Evolutionary conservation across 2,797 vertebrate species (phyloP), one percentile per base, ranked within the genome.

Genomic region (Diplodus sargus): DNA sequence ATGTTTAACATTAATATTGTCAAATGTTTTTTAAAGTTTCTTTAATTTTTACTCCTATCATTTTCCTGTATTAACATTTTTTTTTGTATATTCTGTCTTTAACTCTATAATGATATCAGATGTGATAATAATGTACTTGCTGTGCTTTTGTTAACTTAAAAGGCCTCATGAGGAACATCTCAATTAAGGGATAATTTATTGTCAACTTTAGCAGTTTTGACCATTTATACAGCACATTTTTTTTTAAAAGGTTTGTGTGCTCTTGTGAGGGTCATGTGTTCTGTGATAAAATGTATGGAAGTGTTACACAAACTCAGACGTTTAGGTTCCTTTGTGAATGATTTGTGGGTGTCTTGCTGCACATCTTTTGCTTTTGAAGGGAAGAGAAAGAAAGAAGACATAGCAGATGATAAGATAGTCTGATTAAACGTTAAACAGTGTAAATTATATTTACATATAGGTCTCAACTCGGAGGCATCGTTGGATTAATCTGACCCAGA

Each of bases 31-130:
- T 47, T 16, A 15, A 25, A 25, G 3, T 14, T 45, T 45, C 15
- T 48, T 3, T 5, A 12, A 49, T 4, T 3, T 63, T 64, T 54
- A 60, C 17, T 53, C 17, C 49, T 9, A 15, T 17, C 43, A 4
- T 43, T 43, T 66, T 77, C 2, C 11, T 22, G 14, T 60, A 49
- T n/a, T 67, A 67, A 54, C 12, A 4, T 3, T 7, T 28, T 7
- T 28, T 76, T 82, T 76, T 30, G 2, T 5, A 65, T 65, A 22
- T 16, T 85, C 5, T 84, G 22, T 81, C 74, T 79, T 56, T 53
- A 52, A 61, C n/a, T 59, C 49, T 58, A 20, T 61, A 23, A 20
- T 66, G 30, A 52, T 69, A 48, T 73, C 39, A 70, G 20, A 70
- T 70, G 68, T 72, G 57, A 69, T 77, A 53, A 69, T 77, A 39